phyloP scores from a whole-genome alignment of 1,140 invertebrate genomes.

The Choristoneura fumiferana region DNA sequence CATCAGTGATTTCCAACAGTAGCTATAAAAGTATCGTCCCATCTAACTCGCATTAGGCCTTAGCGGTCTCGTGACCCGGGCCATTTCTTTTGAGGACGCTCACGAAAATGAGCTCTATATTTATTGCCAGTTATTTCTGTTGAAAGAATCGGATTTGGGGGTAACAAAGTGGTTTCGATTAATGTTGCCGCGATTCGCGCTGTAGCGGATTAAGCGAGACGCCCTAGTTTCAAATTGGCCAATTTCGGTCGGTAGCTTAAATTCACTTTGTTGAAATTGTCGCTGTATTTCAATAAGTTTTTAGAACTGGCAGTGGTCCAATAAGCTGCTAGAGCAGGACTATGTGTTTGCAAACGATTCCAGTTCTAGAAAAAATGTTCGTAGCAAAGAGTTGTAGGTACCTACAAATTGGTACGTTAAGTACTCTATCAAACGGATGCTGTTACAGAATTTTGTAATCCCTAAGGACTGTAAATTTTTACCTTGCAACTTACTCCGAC shows the following conservation, averaged over 20 bases:
- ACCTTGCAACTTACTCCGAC: too few species aligned
- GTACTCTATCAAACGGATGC: too few species aligned
- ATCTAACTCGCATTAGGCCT: constrained; percentile 58
- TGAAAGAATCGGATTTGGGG: constrained; percentile 39
- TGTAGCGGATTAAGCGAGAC: constrained; percentile 23
- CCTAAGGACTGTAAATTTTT: too few species aligned
- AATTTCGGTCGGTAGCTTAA: background rate
- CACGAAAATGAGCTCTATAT: constrained; percentile 65
- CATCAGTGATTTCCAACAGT: constrained; percentile 46
- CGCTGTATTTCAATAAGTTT: background rate
- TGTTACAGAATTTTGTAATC: too few species aligned
- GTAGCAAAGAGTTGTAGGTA: too few species aligned
- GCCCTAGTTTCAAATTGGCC: constrained; percentile 14
- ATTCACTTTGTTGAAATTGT: background rate
- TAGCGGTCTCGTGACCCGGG: constrained; percentile 52
- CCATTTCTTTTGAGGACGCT: constrained; percentile 65
- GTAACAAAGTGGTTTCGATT: constrained; percentile 51
- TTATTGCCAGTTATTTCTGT: constrained; percentile 50
- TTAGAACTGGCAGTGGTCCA: background rate
- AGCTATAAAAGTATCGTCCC: constrained; percentile 33
- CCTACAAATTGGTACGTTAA: too few species aligned
- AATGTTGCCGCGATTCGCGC: constrained; percentile 39
- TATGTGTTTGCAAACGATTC: too few species aligned
- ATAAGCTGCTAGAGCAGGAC: background rate
- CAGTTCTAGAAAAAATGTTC: too few species aligned